A percentile compares a stretch with the other conserved stretches of the same genome.
These are phyloP conservation scores for Cephalotes varians DNA, from an alignment of 2,888 invertebrate species.

Conservation along the genomic window DNA sequence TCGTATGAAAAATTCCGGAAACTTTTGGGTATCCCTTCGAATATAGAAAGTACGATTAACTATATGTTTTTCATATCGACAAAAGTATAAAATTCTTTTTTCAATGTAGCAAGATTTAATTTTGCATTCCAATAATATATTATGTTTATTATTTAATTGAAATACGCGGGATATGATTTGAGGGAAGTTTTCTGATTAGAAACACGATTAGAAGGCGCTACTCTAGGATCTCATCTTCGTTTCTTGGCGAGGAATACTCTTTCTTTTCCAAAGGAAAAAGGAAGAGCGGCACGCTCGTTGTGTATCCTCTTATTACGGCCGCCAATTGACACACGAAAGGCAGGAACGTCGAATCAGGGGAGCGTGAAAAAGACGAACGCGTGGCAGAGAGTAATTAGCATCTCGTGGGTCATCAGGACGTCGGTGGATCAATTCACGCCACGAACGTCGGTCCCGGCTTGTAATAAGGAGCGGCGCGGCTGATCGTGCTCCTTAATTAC, in stretches of 20 bases:
- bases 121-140: background rate
- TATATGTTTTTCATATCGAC: background rate
- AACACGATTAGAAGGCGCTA: background rate
- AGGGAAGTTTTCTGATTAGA: background rate
- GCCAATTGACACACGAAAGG: slow-evolving; percentile 23
- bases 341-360: background rate
- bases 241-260: background rate
- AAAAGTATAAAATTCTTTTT: background rate
- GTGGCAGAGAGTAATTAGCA: slow-evolving; percentile 52
- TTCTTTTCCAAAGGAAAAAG: background rate
- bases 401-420: slow-evolving; percentile 18
- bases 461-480: slow-evolving; percentile 57
- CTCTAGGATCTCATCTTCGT: background rate
- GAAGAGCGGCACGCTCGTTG: background rate
- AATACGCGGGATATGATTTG: background rate
- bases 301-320: slow-evolving; percentile 9
- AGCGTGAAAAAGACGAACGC: slow-evolving; percentile 23
- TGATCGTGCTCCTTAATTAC: slow-evolving; percentile 57
- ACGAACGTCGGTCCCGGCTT: slow-evolving; percentile 43
- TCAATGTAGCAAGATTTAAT: background rate
- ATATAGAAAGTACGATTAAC: too few species aligned
- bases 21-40: background rate
- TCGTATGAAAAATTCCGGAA: background rate
- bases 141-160: background rate
- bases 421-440: slow-evolving; percentile 43